phyloP scores from a whole-genome alignment of 2,888 invertebrate genomes.

The Cistogaster globosa region DNA sequence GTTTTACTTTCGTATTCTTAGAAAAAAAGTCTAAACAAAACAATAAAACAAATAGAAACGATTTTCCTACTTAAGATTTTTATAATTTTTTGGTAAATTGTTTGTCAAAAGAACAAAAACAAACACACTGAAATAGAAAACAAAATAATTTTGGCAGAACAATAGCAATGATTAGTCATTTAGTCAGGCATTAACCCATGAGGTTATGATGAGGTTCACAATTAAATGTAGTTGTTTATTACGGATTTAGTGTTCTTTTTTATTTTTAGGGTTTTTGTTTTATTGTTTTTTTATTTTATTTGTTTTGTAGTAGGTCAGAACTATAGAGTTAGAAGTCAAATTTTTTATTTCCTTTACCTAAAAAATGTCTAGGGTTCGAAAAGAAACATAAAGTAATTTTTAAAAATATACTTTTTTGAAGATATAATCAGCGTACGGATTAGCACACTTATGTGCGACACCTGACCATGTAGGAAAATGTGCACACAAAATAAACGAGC shows the following conservation, averaged over 20 bases:
- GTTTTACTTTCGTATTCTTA: slow-evolving; percentile 11
- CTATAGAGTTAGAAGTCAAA: too few relatives aligned
- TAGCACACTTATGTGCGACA: too few relatives aligned
- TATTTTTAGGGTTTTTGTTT: neutral
- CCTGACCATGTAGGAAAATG: too few relatives aligned
- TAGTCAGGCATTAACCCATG: slow-evolving; percentile 51
- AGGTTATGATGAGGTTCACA: slow-evolving; percentile 1
- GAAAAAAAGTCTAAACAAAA: slow-evolving; percentile 19
- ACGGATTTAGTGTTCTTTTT: neutral
- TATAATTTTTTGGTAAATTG: slow-evolving; percentile 34
- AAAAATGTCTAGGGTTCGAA: too few relatives aligned
- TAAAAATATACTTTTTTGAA: too few relatives aligned
- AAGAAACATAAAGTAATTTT: too few relatives aligned
- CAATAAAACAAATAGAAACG: slow-evolving; percentile 12
- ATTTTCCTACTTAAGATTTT: slow-evolving; percentile 26
- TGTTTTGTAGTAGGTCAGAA: too few relatives aligned
- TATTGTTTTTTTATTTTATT: neutral
- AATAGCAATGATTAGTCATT: slow-evolving; percentile 26
- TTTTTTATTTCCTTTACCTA: too few relatives aligned
- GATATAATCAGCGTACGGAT: too few relatives aligned
- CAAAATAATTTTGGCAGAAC: slow-evolving; percentile 48
- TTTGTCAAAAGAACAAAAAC: slow-evolving; percentile 22
- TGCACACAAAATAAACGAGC: too few relatives aligned
- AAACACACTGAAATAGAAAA: slow-evolving; percentile 1
- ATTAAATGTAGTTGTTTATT: neutral